Base-by-base conservation (phyloP, 2,888 invertebrate species). In the Hipparchia sbordonii region DNA sequence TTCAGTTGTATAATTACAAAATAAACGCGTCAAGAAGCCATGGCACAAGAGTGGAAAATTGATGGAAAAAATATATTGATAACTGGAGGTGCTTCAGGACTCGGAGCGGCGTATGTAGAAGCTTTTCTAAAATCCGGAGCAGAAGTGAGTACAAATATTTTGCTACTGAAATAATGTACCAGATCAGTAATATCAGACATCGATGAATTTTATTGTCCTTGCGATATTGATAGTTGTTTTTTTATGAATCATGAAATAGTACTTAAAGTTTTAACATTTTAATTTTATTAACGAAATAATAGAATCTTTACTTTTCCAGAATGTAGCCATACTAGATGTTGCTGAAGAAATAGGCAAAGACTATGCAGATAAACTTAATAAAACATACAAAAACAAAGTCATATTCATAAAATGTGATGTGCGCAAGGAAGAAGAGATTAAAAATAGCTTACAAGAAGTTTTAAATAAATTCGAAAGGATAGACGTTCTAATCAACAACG, bases 401-500 rank as follows among this genome's bases (percentile, higher is more conserved):
- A 70, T 82, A 13, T 87, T 87, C 72, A 70, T 85, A 1, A 85
- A 82, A 78, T 88, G 88, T 72, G 87, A 88, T 61, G 80, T 85
- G n/a, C 80, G 84, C 75, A 80, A 80, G 10, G 87, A 88, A 74
- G 80, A 81, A 1, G 77, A 81, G 7, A 82, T 86, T 23, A 62
- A 71, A 0, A 76, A 71, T 0, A 82, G 84, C 1, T 87, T 87
- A 72, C 77, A 85, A 3, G 70, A 80, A 67, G 82, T 84, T 10
- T 63, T 85, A 8, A 74, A 72, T 0, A 74, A 76, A 62, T 82
- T 84, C 59, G 77, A 82, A 59, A 81, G 78, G 45, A 73, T 88
- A 45, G 87, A 88, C 61, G 85, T 88, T 51, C 77, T 87, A 59
- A 79, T 89, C 52, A 88, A 88, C 75, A 87, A 88, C 74, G 87